Percentiles rank a stretch among this genome's conserved stretches.
These are phyloP conservation scores for Numenius arquata DNA, from an alignment of 2,113 vertebrate species.

Conservation along the genomic window DNA sequence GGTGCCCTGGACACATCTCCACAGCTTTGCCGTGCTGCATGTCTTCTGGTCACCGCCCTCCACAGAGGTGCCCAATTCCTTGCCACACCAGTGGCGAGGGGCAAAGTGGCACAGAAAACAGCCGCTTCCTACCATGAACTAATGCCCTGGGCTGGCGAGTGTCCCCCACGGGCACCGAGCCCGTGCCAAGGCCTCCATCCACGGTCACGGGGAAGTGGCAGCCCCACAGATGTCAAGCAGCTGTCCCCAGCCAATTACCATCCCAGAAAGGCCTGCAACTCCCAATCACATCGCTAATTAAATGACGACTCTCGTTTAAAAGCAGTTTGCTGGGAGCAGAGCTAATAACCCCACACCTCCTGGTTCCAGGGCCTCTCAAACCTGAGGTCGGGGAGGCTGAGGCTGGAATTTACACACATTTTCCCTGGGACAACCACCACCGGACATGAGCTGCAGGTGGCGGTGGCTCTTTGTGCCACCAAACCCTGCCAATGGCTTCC, in stretches of 20 bases:
- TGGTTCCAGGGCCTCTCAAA: background rate
- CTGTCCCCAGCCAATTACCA: background rate
- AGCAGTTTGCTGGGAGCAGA: background rate
- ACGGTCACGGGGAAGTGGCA: rapidly evolving
- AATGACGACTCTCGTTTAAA: background rate
- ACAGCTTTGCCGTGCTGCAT: rapidly evolving
- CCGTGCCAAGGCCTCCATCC: background rate
- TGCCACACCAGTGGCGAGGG: background rate
- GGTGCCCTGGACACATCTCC: background rate
- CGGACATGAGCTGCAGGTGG: background rate
- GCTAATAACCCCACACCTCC: background rate
- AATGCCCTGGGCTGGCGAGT: rapidly evolving
- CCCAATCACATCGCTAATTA: rapidly evolving
- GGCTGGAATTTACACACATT: background rate
- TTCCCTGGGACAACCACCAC: background rate
- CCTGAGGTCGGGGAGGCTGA: background rate
- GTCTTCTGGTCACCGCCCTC: background rate
- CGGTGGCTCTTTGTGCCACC: background rate
- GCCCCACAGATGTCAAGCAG: background rate
- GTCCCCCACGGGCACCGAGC: rapidly evolving
- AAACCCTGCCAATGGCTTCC: background rate
- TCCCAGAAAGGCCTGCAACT: background rate
- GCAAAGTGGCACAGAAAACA: background rate
- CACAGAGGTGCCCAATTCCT: background rate
- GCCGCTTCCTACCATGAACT: too few species aligned